Base-by-base conservation (phyloP, 2,888 invertebrate species). In the Clivina fossor region DNA sequence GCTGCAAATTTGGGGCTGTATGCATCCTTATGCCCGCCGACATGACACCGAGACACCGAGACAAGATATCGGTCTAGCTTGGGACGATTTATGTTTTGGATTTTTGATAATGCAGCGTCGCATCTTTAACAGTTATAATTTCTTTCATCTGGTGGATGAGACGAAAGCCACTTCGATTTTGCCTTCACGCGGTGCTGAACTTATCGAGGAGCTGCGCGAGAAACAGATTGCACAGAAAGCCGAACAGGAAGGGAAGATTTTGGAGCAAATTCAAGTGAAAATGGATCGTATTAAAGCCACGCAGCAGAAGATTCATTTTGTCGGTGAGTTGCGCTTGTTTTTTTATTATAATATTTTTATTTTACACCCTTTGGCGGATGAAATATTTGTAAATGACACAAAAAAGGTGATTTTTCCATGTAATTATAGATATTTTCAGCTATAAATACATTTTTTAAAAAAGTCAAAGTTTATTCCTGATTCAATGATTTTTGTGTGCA, bases 251-350 rank as follows among this genome's bases (percentile, higher is more conserved):
- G 80, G 82, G 24, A 84, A 84, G 61, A 88, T 96, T 58, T 78
- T 99, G 63, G 87, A 90, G 64, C 94, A 96, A 70, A 93, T 99
- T 55, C 93, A 93, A 72, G 82, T 87, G 54, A 96, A 98, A 74
- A 98, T 98, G 92, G 95, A 95, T 68, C 83, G 90, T 63, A 97
- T 99, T 63, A 93, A 94, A 67, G 91, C 91, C 1, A 91, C 89
- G 53, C 95, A 96, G 69, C 86, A 89, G 67, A 90, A 87, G 70
- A 85, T 93, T 67, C 96, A 96, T 71, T 88, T 85, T 70, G 81
- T 82, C 69, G 93, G 95, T 94, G 82, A 81, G 82, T 73, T 60
- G n/a, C n/a, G n/a, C n/a, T n/a, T n/a, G n/a, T n/a, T n/a, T n/a
- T n/a, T n/a, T n/a, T n/a, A n/a, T n/a, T n/a, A n/a, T n/a, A n/a